phyloP scores from a whole-genome alignment of 2,113 vertebrate genomes.

The Cinclus mexicanus region DNA sequence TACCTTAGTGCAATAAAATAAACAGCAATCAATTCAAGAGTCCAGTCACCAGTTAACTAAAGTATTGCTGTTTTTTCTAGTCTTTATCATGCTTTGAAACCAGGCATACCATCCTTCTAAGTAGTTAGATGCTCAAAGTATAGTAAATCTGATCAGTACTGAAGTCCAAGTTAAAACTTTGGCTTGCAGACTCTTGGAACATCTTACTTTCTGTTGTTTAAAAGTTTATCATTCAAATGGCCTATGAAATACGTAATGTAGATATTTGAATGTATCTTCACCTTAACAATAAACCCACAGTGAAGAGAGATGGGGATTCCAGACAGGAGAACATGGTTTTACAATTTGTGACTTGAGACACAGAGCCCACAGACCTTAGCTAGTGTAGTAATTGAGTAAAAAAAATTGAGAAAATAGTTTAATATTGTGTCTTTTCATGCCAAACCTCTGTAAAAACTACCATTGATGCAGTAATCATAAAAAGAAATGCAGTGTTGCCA shows the following conservation, averaged over 20 bases:
- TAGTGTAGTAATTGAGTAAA: neutral
- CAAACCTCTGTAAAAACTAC: neutral
- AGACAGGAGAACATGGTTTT: neutral
- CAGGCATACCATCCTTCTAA: neutral
- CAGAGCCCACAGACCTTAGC: neutral
- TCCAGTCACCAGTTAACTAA: neutral
- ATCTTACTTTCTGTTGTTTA: neutral
- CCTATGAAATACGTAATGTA: neutral
- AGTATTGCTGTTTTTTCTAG: neutral
- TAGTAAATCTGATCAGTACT: neutral
- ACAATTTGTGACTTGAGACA: neutral
- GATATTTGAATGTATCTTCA: neutral
- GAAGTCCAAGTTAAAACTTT: neutral
- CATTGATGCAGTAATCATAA: neutral
- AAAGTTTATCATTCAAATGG: neutral
- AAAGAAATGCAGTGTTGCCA: neutral
- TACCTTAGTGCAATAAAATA: neutral
- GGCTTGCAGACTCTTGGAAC: neutral
- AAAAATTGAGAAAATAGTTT: neutral
- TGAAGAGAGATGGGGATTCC: neutral
- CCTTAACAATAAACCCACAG: neutral
- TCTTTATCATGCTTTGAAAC: neutral
- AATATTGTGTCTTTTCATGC: neutral
- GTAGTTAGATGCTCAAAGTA: neutral
- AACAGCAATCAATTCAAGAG: neutral